Percentiles rank a stretch among this genome's conserved stretches.
Conservation (phyloP, 2,113 vertebrate genomes). For the Thryonomys swinderianus region DNA sequence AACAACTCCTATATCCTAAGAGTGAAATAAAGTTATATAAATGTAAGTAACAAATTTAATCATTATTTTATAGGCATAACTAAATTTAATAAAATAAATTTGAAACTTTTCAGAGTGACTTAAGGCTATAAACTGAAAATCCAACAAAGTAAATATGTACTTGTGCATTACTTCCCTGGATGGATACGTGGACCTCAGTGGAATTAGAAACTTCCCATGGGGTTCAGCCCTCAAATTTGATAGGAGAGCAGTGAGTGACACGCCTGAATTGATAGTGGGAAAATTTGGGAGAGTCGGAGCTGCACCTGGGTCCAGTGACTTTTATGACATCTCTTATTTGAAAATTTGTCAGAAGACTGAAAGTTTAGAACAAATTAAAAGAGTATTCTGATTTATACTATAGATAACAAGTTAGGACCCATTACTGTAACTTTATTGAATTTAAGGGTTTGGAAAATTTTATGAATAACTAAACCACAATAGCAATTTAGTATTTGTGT, state of each 20-base stretch:
- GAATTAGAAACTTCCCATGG: neutral
- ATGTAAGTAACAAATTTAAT: neutral
- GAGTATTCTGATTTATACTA: neutral
- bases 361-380: constrained; percentile 38
- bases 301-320: neutral
- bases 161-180: neutral
- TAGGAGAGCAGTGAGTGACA: neutral
- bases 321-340: neutral
- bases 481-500: neutral
- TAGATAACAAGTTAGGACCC: neutral
- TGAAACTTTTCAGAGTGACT: neutral
- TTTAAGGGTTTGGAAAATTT: constrained; percentile 14
- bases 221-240: neutral
- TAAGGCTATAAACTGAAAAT: constrained; percentile 17
- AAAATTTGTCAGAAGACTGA: constrained; percentile 25
- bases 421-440: neutral
- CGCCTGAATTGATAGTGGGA: neutral
- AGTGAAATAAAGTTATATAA: constrained; percentile 10
- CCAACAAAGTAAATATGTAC: neutral
- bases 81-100: neutral
- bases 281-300: neutral
- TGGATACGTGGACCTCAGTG: neutral
- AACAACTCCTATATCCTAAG: neutral
- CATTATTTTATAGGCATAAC: neutral
- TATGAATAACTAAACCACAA: constrained; percentile 50